Evolutionary conservation across 2,113 vertebrate genomes (phyloP).

Genomic region (Clarias gariepinus): DNA sequence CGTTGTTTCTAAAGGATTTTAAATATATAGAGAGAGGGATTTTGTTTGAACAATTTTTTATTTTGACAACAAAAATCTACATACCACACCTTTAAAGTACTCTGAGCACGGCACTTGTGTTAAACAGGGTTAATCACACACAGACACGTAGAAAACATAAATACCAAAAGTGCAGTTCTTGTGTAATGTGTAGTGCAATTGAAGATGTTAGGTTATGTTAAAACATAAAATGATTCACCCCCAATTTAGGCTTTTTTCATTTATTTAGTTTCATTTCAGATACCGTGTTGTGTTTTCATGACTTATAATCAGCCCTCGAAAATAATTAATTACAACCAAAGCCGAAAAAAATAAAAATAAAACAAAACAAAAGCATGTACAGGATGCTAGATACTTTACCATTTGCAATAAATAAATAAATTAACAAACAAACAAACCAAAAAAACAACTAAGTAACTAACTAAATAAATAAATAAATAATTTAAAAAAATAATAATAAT

Average conservation of each 20-base stretch:
- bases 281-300: no score
- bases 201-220: conserved; percentile 32
- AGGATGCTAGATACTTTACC: no score
- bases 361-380: not conserved
- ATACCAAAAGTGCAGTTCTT: conserved; percentile 58
- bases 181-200: conserved; percentile 55
- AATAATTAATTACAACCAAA: not conserved
- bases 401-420: not conserved
- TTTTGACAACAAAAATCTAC: not conserved
- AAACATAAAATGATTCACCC: conserved; percentile 61
- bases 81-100: conserved; percentile 50
- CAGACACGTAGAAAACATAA: conserved; percentile 34
- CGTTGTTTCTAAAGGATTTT: not conserved
- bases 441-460: not conserved
- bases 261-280: not conserved
- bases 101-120: conserved; percentile 44
- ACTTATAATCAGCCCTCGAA: not conserved
- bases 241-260: conserved; percentile 8
- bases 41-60: not conserved
- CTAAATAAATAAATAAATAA: not conserved
- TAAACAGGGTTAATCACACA: conserved; percentile 49
- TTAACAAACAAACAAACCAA: not conserved
- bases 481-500: not conserved
- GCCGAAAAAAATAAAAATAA: not conserved
- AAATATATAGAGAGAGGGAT: no score